Conservation (phyloP, 2,888 invertebrate genomes). For the Cephus nigrinus region DNA sequence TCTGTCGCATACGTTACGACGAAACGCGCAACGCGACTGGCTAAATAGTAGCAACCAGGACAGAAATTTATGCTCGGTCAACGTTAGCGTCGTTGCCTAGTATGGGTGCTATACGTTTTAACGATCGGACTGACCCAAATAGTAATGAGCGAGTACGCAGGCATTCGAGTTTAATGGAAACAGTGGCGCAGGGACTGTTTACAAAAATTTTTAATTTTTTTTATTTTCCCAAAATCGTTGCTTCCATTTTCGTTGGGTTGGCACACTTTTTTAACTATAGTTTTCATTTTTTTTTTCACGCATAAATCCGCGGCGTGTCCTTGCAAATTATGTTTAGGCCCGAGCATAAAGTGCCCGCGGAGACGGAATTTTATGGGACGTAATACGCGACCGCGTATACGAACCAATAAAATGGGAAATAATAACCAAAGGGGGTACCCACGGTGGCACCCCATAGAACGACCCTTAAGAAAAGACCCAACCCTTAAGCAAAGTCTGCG, state of each 20-base stretch:
- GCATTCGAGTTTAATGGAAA: background rate
- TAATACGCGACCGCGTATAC: slow-evolving; percentile 39
- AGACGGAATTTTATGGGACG: slow-evolving; percentile 41
- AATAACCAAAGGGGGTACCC: slow-evolving; percentile 43
- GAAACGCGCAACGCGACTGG: background rate
- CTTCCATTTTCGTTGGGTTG: background rate
- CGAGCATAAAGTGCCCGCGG: slow-evolving; percentile 17
- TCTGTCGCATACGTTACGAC: background rate
- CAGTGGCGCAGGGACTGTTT: background rate
- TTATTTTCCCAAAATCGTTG: background rate
- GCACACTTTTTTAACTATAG: background rate
- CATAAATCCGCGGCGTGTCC: slow-evolving; percentile 17
- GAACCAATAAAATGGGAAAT: slow-evolving; percentile 59
- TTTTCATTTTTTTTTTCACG: background rate
- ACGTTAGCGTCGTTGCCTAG: slow-evolving; percentile 20
- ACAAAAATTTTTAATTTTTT: background rate
- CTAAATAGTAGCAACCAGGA: background rate
- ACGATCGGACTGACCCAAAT: slow-evolving; percentile 43
- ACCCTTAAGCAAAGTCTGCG: slow-evolving; percentile 33
- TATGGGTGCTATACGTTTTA: slow-evolving; percentile 26
- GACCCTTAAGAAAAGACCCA: slow-evolving; percentile 14
- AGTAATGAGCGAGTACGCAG: background rate
- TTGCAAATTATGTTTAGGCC: slow-evolving; percentile 44
- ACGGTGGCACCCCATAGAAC: slow-evolving; percentile 10
- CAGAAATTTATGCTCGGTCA: slow-evolving; percentile 36